Evolutionary conservation across 2,113 vertebrate genomes (phyloP), one percentile per base, ranked within the genome.

Genomic region (Siphamia tubifer): DNA sequence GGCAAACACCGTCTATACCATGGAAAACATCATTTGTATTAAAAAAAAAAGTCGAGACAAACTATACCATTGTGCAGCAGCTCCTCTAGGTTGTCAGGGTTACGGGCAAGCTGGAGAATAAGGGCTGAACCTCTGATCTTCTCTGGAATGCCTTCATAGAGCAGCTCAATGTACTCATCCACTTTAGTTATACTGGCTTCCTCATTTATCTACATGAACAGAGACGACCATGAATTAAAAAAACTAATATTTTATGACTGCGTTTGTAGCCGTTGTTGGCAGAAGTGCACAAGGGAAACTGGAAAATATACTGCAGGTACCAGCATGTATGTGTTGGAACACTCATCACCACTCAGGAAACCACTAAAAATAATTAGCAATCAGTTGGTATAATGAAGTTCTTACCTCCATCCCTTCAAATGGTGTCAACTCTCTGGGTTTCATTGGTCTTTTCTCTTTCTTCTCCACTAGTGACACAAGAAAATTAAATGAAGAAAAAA

Each of bases 381-480:
- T n/a, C n/a, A n/a, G n/a, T n/a, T n/a, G n/a, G n/a, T n/a, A n/a
- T n/a, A n/a, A n/a, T n/a, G n/a, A 1, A 32, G 21, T 1, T 5
- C 58, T 92, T 94, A 99, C 97, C 94, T 99, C 96, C 81, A 96
- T 95, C 72, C 97, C 97, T 92, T 99, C 96, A 92, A 98, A 98
- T 0, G 96, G 94, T 32, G 96, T 94, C 65, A 96, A 93, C 77
- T 98, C 97, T 91, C 95, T 95, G 19, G 95, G 97, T 63, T 96
- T 98, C 55, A 83, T 93, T 6, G 87, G 68, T 87, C 93, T 94
- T 83, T 96, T 96, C 74, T 96, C 96, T 82, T 94, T 96, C 87
- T 94, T 95, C 92, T 88, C 87, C 56, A 40, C 82, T 86, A 39
- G 7, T 16, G 30, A 78, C 8, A 55, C 31, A 73, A 25, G 69